Percentiles rank a stretch among this genome's conserved stretches.
Evolutionary conservation across 2,113 vertebrate genomes (phyloP).

Genomic region (Gymnobelideus leadbeateri): DNA sequence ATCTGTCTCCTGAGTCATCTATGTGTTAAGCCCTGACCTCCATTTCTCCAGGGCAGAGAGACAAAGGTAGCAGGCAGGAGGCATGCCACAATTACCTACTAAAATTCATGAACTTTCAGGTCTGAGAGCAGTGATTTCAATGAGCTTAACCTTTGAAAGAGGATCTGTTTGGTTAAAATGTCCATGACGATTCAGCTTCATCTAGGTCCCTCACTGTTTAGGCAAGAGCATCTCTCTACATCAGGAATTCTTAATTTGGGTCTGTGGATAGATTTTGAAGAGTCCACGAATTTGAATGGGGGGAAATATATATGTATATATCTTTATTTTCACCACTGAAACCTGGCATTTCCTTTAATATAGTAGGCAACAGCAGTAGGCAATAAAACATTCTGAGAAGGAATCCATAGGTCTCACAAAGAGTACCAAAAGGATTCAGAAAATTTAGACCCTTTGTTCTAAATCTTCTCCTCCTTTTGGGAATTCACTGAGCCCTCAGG

Average conservation of each 20-base stretch:
- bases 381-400: not conserved
- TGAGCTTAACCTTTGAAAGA: not conserved
- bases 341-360: not conserved
- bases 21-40: not conserved
- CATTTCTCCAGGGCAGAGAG: not conserved
- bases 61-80: not conserved
- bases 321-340: not conserved
- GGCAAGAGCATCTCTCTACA: not conserved
- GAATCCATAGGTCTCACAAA: not conserved
- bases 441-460: not conserved
- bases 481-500: not conserved
- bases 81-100: not conserved
- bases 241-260: not conserved
- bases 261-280: not conserved
- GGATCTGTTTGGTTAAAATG: not conserved
- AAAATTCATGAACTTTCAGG: not conserved
- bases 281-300: not conserved
- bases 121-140: not conserved
- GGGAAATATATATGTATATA: not conserved
- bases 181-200: not conserved
- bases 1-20: not conserved
- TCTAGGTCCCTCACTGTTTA: not conserved
- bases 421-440: not conserved
- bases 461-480: not conserved
- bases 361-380: not conserved